Conservation (phyloP, 2,888 invertebrate genomes). For the Apodemia hepburni region DNA sequence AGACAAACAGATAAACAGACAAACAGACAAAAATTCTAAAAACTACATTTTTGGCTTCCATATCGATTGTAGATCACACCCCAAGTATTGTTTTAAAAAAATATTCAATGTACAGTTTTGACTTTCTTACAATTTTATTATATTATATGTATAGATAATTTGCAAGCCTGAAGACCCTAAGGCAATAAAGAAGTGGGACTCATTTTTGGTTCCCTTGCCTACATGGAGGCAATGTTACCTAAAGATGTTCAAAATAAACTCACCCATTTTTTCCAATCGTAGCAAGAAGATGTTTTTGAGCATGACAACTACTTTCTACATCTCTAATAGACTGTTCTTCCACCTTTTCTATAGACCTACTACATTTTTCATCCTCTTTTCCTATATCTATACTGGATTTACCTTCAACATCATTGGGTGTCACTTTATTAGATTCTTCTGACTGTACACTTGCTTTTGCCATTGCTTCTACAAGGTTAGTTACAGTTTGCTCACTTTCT, state of each 20-base stretch:
- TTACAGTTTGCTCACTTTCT: slow-evolving; percentile 51
- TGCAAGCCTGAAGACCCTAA: too few relatives aligned
- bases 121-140: too few relatives aligned
- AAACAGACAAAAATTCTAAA: too few relatives aligned
- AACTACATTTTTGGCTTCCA: too few relatives aligned
- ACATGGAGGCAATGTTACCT: too few relatives aligned
- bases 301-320: slow-evolving; percentile 41
- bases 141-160: too few relatives aligned
- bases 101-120: too few relatives aligned
- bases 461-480: slow-evolving; percentile 56
- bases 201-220: too few relatives aligned
- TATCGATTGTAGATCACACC: too few relatives aligned
- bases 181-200: too few relatives aligned
- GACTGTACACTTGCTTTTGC: slow-evolving; percentile 55
- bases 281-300: slow-evolving; percentile 81
- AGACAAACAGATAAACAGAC: too few relatives aligned
- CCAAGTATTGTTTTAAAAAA: too few relatives aligned
- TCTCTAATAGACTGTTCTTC: slow-evolving; percentile 20
- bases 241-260: slow-evolving; percentile 35
- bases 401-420: slow-evolving; percentile 18
- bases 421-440: slow-evolving; percentile 25
- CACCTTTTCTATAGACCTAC: slow-evolving; percentile 12
- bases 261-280: slow-evolving; percentile 84
- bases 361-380: neutral
- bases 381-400: neutral